Percentiles rank a stretch among this genome's conserved stretches.
Evolutionary conservation across 2,797 vertebrate genomes (phyloP).

Genomic region (Nyctibius grandis): DNA sequence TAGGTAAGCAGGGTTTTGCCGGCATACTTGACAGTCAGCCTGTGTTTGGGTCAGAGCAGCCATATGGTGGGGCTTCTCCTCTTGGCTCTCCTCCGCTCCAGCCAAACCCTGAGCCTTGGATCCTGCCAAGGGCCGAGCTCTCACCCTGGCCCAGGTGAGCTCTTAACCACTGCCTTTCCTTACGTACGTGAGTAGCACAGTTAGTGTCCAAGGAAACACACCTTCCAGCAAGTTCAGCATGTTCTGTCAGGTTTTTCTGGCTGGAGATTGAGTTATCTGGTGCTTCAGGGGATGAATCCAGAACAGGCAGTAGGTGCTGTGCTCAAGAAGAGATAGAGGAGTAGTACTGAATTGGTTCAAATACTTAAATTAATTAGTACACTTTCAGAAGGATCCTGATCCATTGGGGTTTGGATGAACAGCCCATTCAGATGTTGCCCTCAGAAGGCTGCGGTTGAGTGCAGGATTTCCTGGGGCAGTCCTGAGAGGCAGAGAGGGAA

Average conservation of each 20-base stretch:
- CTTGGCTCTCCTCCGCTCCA: background rate
- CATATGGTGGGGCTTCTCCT: background rate
- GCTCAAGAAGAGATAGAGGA: background rate
- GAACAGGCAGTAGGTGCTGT: background rate
- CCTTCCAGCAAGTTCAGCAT: background rate
- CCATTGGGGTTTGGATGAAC: background rate
- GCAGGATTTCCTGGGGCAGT: background rate
- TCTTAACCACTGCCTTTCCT: background rate
- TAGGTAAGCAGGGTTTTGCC: background rate
- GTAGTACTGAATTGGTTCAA: background rate
- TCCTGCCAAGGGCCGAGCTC: background rate
- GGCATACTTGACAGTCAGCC: background rate
- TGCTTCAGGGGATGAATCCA: background rate
- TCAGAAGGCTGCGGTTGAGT: background rate
- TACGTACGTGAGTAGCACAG: rapidly evolving
- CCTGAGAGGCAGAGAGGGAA: background rate
- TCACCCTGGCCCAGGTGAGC: background rate
- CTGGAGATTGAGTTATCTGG: background rate
- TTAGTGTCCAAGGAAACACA: rapidly evolving
- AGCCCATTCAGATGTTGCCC: background rate
- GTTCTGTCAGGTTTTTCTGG: background rate
- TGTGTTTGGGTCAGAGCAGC: background rate
- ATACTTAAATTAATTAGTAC: background rate
- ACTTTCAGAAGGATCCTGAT: background rate
- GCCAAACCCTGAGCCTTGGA: background rate